Evolutionary conservation across 2,888 invertebrate genomes (phyloP), one percentile per base, ranked within the genome.

Genomic region (Polymixis lichenea): DNA sequence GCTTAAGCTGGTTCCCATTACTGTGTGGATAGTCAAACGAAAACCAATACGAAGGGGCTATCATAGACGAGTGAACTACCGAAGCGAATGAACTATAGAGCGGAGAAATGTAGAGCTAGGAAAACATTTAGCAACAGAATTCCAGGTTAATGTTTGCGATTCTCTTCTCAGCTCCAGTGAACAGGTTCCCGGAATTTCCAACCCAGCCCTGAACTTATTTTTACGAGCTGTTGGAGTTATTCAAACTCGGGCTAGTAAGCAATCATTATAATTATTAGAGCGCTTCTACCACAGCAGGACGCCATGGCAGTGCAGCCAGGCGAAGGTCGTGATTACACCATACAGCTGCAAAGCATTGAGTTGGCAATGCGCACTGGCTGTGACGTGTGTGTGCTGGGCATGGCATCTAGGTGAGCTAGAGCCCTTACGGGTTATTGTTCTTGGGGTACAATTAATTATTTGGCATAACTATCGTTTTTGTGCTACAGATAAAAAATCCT

Each of bases 141-240:
- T 53, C 19, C n/a, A 68, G 32, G 43, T 43, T 43, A 28, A 67
- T 6, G 6, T 25, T 25, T 15, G 17, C 32, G 25, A 17, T 43
- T 78, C 58, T 78, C n/a, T 22, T 46, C 32, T 78, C 15, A 17
- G 22, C 28, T 51, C 25, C 19, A n/a, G 43, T 15, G 17, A 56
- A 17, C 9, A 28, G 19, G 28, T n/a, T n/a, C 15, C 15, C 28
- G 51, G 53, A 75, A 38, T 8, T 49, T n/a, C 11, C 0, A 28
- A 77, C 6, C 38, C 25, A 77, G 38, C 8, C 19, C 2, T 43
- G 17, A 28, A 32, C 6, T 32, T 3, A 28, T 22, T 17, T 51
- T 51, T 8, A 25, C 6, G 11, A 7, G n/a, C 65, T 76, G 8
- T 11, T 38, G 15, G 4, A 38, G 2, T 43, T 43, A 53, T 28